Percentiles rank a stretch among this genome's conserved stretches.
Evolutionary conservation across 2,797 vertebrate genomes (phyloP).

Genomic region (Spea hammondii): DNA sequence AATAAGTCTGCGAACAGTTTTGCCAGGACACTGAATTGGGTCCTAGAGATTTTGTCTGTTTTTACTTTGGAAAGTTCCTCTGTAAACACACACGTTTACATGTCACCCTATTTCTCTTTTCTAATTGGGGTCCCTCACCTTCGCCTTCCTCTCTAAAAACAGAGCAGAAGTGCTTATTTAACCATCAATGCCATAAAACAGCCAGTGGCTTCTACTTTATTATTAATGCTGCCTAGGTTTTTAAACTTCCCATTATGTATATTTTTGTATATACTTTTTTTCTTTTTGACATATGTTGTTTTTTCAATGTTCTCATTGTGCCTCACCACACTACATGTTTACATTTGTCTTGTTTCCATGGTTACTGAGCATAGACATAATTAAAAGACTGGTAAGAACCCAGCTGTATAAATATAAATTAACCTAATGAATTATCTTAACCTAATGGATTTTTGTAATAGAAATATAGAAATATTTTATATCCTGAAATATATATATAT

Average conservation of each 20-base stretch:
- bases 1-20: too few species aligned
- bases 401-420: neutral
- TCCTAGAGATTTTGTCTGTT: neutral
- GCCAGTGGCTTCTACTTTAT: too few species aligned
- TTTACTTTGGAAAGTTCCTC: too few species aligned
- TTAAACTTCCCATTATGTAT: neutral
- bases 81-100: too few species aligned
- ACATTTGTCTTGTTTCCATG: slow-evolving; percentile 6
- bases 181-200: too few species aligned
- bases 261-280: slow-evolving; percentile 19
- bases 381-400: neutral
- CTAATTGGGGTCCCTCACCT: too few species aligned
- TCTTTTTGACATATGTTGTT: slow-evolving; percentile 10
- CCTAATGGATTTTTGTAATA: neutral
- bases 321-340: neutral
- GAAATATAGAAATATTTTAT: too few species aligned
- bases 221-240: too few species aligned
- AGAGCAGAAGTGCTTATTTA: too few species aligned
- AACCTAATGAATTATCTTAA: neutral
- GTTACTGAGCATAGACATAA: neutral
- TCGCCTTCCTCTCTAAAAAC: too few species aligned
- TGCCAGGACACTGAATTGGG: neutral
- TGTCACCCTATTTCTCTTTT: too few species aligned
- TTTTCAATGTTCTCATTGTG: neutral
- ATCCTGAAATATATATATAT: too few species aligned